Percentiles rank a stretch among this genome's conserved stretches.
phyloP scores from a whole-genome alignment of 2,888 invertebrate species.

The Abrostola tripartita region DNA sequence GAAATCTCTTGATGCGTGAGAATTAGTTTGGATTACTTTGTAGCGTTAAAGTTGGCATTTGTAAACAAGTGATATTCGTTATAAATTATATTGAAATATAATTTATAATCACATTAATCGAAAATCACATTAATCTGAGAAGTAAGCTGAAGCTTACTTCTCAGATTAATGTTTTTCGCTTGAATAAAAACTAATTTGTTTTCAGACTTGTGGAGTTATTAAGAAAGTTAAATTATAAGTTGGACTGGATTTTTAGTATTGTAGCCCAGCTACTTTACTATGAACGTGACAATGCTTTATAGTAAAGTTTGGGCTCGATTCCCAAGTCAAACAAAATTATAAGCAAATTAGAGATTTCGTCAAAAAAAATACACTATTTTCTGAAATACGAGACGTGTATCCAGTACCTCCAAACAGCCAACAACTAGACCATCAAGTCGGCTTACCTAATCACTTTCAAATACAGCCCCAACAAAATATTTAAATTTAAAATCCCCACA shows the following conservation, averaged over 20 bases:
- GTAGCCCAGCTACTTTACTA: not conserved
- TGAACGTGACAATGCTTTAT: too few species aligned
- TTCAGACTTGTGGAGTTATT: not conserved
- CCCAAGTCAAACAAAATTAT: too few species aligned
- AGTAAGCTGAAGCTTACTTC: not conserved
- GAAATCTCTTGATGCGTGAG: slow-evolving; percentile 16
- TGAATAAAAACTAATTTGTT: not conserved
- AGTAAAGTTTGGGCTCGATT: too few species aligned
- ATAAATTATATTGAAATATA: not conserved
- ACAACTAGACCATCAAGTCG: not conserved
- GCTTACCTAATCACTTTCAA: slow-evolving; percentile 1
- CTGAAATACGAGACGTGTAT: too few species aligned
- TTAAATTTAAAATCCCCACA: slow-evolving; percentile 18
- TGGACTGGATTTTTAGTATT: not conserved
- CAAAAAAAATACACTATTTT: too few species aligned
- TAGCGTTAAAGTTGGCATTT: not conserved
- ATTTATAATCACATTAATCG: too few species aligned
- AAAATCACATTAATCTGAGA: too few species aligned
- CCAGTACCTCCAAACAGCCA: too few species aligned
- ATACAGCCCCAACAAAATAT: slow-evolving; percentile 3
- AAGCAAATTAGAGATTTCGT: too few species aligned
- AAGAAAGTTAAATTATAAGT: slow-evolving; percentile 2
- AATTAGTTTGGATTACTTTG: slow-evolving; percentile 17
- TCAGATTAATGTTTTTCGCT: not conserved
- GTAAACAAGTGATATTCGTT: not conserved